Conservation (phyloP, 2,113 vertebrate genomes). For the Microcebus tavaratra region DNA sequence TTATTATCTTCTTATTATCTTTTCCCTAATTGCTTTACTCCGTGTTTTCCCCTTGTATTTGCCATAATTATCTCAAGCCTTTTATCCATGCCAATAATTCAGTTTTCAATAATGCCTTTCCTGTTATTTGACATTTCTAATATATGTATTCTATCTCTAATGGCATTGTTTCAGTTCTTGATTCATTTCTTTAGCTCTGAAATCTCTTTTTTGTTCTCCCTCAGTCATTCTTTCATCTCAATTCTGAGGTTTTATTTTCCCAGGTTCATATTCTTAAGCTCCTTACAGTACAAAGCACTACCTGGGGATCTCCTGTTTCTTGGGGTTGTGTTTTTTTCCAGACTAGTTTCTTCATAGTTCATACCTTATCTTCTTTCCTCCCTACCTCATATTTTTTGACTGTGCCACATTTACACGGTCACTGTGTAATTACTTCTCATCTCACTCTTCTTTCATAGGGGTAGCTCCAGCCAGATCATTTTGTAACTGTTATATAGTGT, state of each 20-base stretch:
- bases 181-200: slow-evolving; percentile 41
- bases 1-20: slow-evolving; percentile 45
- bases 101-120: slow-evolving; percentile 63
- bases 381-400: background rate
- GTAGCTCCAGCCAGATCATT: background rate
- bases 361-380: background rate
- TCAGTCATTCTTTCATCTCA: background rate
- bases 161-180: slow-evolving; percentile 2
- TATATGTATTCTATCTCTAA: slow-evolving; percentile 37
- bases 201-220: background rate
- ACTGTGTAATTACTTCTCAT: background rate
- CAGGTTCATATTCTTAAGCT: slow-evolving; percentile 11
- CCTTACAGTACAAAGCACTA: background rate
- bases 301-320: background rate
- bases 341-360: background rate
- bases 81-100: slow-evolving; percentile 65
- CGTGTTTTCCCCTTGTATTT: slow-evolving; percentile 37
- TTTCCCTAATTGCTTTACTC: slow-evolving; percentile 55
- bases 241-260: background rate
- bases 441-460: background rate
- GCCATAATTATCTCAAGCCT: slow-evolving; percentile 55
- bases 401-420: background rate
- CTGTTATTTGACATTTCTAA: slow-evolving; percentile 53
- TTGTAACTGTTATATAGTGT: background rate
- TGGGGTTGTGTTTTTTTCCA: background rate